A percentile compares a stretch with the other conserved stretches of the same genome.
These are phyloP conservation scores for Globodera rostochiensis DNA, from an alignment of 1,140 invertebrate species.

Conservation along the genomic window DNA sequence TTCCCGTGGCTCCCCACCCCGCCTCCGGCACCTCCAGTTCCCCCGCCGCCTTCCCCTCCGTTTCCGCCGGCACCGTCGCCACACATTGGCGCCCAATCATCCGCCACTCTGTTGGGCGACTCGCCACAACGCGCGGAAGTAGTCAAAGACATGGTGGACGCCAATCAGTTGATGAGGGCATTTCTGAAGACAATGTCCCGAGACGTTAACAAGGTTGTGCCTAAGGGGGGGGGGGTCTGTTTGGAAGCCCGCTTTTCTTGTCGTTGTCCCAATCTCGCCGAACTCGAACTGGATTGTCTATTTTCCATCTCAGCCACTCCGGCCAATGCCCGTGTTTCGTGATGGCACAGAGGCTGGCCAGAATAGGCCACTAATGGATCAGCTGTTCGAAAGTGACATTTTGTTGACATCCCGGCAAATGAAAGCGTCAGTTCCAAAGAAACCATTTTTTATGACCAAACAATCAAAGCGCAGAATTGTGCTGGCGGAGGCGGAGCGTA, in stretches of 20 bases:
- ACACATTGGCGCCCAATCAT: neutral
- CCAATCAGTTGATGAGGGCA: slow-evolving; percentile 52
- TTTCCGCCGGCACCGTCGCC: slow-evolving; percentile 13
- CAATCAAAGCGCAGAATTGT: slow-evolving; percentile 43
- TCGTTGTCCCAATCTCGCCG: too few species aligned
- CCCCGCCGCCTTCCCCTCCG: neutral
- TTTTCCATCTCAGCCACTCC: slow-evolving; percentile 39
- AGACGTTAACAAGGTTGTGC: slow-evolving; percentile 36
- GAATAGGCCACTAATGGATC: slow-evolving; percentile 54
- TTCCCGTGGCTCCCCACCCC: slow-evolving; percentile 24
- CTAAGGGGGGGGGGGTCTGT: slow-evolving; percentile 3
- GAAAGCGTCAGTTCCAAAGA: slow-evolving; percentile 41
- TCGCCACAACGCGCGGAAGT: slow-evolving; percentile 18
- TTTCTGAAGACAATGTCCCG: slow-evolving; percentile 50
- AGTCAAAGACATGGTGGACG: slow-evolving; percentile 42
- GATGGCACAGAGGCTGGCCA: slow-evolving; percentile 49
- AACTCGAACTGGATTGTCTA: neutral
- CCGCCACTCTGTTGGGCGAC: slow-evolving; percentile 15
- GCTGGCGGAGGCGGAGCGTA: slow-evolving; percentile 54
- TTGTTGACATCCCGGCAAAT: slow-evolving; percentile 50
- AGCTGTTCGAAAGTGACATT: slow-evolving; percentile 53
- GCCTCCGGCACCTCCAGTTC: slow-evolving; percentile 16
- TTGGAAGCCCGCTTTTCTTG: too few species aligned
- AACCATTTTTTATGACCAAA: slow-evolving; percentile 20
- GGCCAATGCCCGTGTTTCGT: slow-evolving; percentile 40